Evolutionary conservation across 2,888 invertebrate species (phyloP).

Genomic region (Dynastes maya): DNA sequence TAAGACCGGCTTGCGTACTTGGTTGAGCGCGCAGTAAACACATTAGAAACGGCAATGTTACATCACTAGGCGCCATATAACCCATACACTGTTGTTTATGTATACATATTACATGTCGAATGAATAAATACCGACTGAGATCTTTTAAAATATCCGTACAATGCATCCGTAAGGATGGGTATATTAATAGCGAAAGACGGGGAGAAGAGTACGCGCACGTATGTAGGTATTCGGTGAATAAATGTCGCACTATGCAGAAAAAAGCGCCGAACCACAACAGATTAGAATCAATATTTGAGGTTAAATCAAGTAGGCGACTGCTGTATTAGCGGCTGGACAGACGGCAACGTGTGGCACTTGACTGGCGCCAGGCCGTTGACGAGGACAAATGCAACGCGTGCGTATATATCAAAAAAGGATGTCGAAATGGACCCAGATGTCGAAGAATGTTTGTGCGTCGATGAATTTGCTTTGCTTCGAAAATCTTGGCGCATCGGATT

Average conservation of each 20-base stretch:
- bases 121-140: constrained; percentile 7
- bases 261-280: constrained; percentile 42
- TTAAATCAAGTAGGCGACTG: constrained; percentile 53
- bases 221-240: constrained; percentile 22
- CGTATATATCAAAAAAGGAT: constrained; percentile 49
- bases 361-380: constrained; percentile 58
- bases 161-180: background rate
- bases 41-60: constrained; percentile 36
- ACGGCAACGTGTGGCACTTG: constrained; percentile 50
- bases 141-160: constrained; percentile 2
- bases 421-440: constrained; percentile 53
- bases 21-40: constrained; percentile 32
- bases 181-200: background rate
- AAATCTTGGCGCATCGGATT: constrained; percentile 13
- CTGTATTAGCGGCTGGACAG: constrained; percentile 39
- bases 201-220: background rate
- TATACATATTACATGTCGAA: constrained; percentile 20
- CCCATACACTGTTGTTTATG: constrained; percentile 22
- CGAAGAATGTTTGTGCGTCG: constrained; percentile 44
- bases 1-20: constrained; percentile 46
- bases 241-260: constrained; percentile 37
- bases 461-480: constrained; percentile 20
- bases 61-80: constrained; percentile 37
- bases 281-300: constrained; percentile 54
- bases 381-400: constrained; percentile 41